These are phyloP conservation scores for Cinara cedri DNA, from an alignment of 2,888 invertebrate species.

Conservation along the genomic window DNA sequence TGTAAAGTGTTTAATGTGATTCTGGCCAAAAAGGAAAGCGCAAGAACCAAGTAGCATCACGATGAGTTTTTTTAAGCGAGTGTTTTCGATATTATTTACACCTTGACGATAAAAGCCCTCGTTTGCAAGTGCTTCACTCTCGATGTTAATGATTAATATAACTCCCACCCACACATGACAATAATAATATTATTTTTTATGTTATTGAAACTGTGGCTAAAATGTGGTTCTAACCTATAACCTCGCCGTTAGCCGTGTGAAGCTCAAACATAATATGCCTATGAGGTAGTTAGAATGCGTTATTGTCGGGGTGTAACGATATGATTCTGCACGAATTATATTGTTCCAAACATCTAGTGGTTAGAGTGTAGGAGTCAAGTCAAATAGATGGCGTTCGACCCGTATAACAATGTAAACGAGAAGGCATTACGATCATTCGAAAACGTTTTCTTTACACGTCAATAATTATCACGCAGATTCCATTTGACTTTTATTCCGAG, in stretches of 20 bases:
- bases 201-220: not conserved
- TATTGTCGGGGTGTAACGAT: not conserved
- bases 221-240: too few relatives aligned
- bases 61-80: not conserved
- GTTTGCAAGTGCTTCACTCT: not conserved
- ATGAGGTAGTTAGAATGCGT: not conserved
- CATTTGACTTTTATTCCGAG: constrained; percentile 35
- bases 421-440: not conserved
- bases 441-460: not conserved
- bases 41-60: constrained; percentile 26
- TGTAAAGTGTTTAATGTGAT: constrained; percentile 16
- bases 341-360: constrained; percentile 32
- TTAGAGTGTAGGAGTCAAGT: constrained; percentile 28
- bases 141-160: constrained; percentile 30
- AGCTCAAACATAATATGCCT: too few relatives aligned
- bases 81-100: not conserved
- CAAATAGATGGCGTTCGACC: constrained; percentile 24
- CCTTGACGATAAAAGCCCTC: too few relatives aligned
- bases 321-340: too few relatives aligned
- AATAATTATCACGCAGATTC: not conserved
- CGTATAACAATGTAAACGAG: not conserved
- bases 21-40: not conserved
- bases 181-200: not conserved
- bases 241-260: too few relatives aligned
- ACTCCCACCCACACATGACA: too few relatives aligned